Conservation (phyloP, 2,888 invertebrate species). For the Napeogenes sylphis region DNA sequence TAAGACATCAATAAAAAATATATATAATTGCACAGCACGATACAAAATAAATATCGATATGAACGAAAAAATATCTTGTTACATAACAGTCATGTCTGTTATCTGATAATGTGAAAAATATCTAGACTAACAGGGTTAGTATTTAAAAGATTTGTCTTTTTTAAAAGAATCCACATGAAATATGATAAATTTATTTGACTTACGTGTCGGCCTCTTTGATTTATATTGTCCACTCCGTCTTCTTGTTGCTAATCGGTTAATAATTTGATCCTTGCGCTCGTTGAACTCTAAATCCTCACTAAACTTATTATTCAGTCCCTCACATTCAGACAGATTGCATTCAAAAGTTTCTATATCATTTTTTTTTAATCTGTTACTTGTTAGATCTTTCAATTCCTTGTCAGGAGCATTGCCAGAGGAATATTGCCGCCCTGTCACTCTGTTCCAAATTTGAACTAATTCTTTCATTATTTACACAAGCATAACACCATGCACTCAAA, state of each 20-base stretch:
- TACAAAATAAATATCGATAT: too few relatives aligned
- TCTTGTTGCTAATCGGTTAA: slow-evolving; percentile 61
- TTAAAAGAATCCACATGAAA: too few relatives aligned
- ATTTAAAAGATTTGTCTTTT: too few relatives aligned
- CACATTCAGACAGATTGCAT: slow-evolving; percentile 59
- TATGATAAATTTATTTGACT: slow-evolving; percentile 33
- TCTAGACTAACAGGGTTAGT: too few relatives aligned
- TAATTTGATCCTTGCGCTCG: slow-evolving; percentile 59
- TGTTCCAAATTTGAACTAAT: slow-evolving; percentile 77
- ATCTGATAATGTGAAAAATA: too few relatives aligned
- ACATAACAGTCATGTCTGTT: too few relatives aligned
- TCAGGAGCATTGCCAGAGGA: slow-evolving; percentile 70
- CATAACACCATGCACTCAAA: slow-evolving; percentile 21
- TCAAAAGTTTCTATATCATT: slow-evolving; percentile 57
- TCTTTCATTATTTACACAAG: slow-evolving; percentile 76
- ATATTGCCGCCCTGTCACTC: slow-evolving; percentile 74
- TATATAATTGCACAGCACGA: too few relatives aligned
- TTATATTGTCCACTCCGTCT: slow-evolving; percentile 51
- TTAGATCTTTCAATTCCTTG: slow-evolving; percentile 55
- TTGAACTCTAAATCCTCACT: slow-evolving; percentile 58
- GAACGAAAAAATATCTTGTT: too few relatives aligned
- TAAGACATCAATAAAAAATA: too few relatives aligned
- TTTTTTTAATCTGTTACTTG: slow-evolving; percentile 52
- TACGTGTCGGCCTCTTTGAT: slow-evolving; percentile 63
- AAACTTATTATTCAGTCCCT: slow-evolving; percentile 57